These are phyloP conservation scores for Irena cyanogastra DNA, from an alignment of 2,113 vertebrate genomes.

Conservation along the genomic window DNA sequence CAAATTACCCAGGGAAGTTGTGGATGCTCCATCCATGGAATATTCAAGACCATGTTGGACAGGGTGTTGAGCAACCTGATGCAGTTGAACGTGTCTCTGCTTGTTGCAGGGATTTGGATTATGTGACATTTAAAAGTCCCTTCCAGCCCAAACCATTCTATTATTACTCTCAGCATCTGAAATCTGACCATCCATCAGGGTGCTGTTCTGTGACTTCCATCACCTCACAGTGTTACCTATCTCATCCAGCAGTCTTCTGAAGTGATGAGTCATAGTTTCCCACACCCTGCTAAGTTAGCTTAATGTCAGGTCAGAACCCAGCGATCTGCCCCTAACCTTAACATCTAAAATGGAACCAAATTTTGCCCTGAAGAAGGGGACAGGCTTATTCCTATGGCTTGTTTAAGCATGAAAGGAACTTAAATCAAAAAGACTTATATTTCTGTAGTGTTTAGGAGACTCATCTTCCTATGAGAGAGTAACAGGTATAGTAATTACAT, in stretches of 20 bases:
- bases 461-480: not conserved
- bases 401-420: not conserved
- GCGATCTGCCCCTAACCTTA: not conserved
- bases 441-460: not conserved
- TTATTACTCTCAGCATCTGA: not conserved
- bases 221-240: not conserved
- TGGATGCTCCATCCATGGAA: not conserved
- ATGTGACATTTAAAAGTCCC: not conserved
- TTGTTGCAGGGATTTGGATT: accelerated
- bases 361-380: not conserved
- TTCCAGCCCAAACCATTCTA: not conserved
- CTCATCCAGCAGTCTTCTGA: not conserved
- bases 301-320: not conserved
- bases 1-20: not conserved
- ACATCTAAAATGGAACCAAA: not conserved
- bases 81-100: not conserved
- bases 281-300: not conserved
- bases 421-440: not conserved
- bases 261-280: not conserved
- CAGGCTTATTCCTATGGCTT: not conserved
- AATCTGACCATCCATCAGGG: not conserved
- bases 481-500: not conserved
- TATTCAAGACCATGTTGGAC: not conserved
- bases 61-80: not conserved
- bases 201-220: not conserved